A percentile compares a stretch with the other conserved stretches of the same genome.
Evolutionary conservation across 2,888 invertebrate species (phyloP).

Genomic region (Allolobophora icterica): DNA sequence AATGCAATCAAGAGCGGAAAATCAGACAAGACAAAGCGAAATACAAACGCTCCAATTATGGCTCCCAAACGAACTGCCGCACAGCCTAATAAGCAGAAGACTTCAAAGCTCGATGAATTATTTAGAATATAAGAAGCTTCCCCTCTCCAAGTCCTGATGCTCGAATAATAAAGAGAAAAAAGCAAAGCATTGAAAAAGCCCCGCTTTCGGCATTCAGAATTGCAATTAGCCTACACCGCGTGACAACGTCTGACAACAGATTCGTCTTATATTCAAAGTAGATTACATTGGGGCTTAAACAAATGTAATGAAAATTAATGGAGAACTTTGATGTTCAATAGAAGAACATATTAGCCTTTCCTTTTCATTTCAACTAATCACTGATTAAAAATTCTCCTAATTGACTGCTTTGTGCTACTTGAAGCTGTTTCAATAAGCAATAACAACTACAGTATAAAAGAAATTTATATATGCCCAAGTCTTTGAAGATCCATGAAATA

Average conservation of each 20-base stretch:
- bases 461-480: too few relatives aligned
- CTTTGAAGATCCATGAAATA: too few relatives aligned
- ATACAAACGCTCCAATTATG: slow-evolving; percentile 10
- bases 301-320: not conserved
- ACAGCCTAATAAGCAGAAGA: not conserved
- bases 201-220: slow-evolving; percentile 7
- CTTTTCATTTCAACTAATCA: not conserved
- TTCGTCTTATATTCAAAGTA: not conserved
- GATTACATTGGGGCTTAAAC: not conserved
- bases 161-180: not conserved
- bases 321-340: not conserved
- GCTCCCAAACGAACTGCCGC: slow-evolving; percentile 9
- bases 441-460: too few relatives aligned
- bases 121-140: not conserved
- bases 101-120: slow-evolving; percentile 17
- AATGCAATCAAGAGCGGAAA: slow-evolving; percentile 10
- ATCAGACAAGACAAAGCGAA: slow-evolving; percentile 17
- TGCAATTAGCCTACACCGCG: not conserved
- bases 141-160: not conserved
- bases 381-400: too few relatives aligned
- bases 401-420: too few relatives aligned
- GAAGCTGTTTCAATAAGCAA: too few relatives aligned
- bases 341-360: not conserved
- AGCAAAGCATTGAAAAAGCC: not conserved
- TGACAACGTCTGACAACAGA: not conserved